Conservation (phyloP, 2,888 invertebrate species). For the Rhingia rostrata region DNA sequence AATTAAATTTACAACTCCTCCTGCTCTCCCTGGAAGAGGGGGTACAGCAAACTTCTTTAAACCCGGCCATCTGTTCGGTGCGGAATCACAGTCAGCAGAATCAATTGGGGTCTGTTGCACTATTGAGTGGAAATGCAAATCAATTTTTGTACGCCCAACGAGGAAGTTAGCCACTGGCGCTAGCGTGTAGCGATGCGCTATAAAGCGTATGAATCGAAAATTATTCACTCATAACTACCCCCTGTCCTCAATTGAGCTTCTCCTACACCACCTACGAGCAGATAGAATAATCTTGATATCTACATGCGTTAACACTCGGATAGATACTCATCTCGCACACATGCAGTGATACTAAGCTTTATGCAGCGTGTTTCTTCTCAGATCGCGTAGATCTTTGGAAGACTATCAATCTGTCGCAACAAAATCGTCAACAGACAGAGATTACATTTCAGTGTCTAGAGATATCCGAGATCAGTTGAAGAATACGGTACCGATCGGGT, state of each 20-base stretch:
- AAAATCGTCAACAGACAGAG: conserved; percentile 25
- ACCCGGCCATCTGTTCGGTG: conserved; percentile 16
- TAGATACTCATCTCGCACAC: conserved; percentile 14
- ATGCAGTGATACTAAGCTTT: conserved; percentile 27
- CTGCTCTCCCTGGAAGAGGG: not conserved
- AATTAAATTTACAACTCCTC: conserved; percentile 37
- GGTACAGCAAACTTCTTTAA: not conserved
- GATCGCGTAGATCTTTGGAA: conserved; percentile 29
- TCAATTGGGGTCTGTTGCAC: conserved; percentile 49
- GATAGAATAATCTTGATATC: conserved; percentile 21
- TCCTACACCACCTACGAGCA: conserved; percentile 23
- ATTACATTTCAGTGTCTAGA: conserved; percentile 58
- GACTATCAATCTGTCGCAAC: conserved; percentile 11
- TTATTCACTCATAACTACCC: conserved; percentile 43
- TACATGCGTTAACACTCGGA: conserved; percentile 23
- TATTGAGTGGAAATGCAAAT: conserved; percentile 31
- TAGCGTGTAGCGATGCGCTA: too few species aligned
- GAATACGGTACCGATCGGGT: conserved; percentile 44
- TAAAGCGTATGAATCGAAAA: not conserved
- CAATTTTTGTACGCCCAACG: conserved; percentile 24
- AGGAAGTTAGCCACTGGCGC: conserved; percentile 54
- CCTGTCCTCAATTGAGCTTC: conserved; percentile 28
- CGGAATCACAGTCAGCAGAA: conserved; percentile 39
- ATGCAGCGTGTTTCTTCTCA: not conserved
- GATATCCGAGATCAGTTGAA: conserved; percentile 60